Evolutionary conservation across 2,797 vertebrate genomes (phyloP), one percentile per base, ranked within the genome.

Genomic region (Oreochromis grahami): DNA sequence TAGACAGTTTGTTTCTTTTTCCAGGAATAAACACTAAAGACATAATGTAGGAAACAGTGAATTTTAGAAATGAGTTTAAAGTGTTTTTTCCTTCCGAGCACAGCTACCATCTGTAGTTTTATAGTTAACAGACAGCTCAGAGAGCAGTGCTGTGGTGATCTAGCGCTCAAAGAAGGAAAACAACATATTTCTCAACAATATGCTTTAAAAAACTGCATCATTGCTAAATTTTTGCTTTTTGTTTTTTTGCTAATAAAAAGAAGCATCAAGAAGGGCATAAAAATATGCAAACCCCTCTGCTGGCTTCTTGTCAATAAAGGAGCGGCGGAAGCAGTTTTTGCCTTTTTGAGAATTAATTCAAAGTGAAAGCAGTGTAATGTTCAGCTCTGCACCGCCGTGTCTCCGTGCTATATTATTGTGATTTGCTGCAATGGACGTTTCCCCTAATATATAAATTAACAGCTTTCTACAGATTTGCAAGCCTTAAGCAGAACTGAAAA

Each of bases 361-460:
- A 63, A 63, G 3, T 38, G 19, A 38, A 19, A 72, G 65, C 43
- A 29, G 41, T 48, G 24, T 48, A 48, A 45, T 19, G 68, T 48
- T 48, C 43, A 32, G 26, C 68, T 50, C 24, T 29, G 24, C 24
- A 74, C 68, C 3, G 38, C 12, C 1, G 13, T 6, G n/a, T 68
- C 38, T 43, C 38, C 3, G 43, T 65, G 8, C 79, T 48, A 72
- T 41, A 74, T 82, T 55, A 55, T 83, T 77, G 17, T 76, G 80
- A 86, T 84, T 43, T 24, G 17, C 82, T 10, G 11, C 51, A 82
- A 86, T 78, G 84, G 78, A 84, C 29, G 1, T 65, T 32, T 58
- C 74, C 76, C 80, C 80, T 38, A 26, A 80, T 72, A 85, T 82
- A 51, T 32, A 78, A 87, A 81, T 81, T 6, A 87, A 86, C 3